These are phyloP conservation scores for Lasioglossum vierecki DNA, from an alignment of 2,888 invertebrate genomes.

Conservation along the genomic window DNA sequence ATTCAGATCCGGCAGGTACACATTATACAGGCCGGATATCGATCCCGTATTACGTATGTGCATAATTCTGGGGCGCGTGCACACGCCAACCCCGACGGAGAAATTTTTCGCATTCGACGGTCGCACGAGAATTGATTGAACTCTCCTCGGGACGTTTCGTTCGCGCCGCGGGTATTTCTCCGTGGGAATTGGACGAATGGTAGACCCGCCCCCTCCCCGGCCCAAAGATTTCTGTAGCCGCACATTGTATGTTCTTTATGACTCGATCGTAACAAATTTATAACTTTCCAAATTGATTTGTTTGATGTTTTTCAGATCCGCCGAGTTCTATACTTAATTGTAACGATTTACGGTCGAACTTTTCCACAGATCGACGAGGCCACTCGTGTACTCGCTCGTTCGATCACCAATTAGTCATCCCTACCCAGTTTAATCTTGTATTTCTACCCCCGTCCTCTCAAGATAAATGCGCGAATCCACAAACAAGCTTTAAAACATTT, in stretches of 20 bases:
- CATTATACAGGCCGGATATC: conserved; percentile 55
- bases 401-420: not conserved
- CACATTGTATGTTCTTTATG: not conserved
- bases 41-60: conserved; percentile 55
- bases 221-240: not conserved
- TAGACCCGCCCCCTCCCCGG: not conserved
- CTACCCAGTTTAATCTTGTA: not conserved
- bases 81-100: not conserved
- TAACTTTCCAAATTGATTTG: conserved; percentile 3
- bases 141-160: conserved; percentile 16
- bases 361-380: not conserved
- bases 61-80: conserved; percentile 53
- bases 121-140: conserved; percentile 20
- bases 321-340: not conserved
- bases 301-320: not conserved
- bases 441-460: not conserved
- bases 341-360: not conserved
- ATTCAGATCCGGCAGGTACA: conserved; percentile 44
- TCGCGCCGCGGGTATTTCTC: not conserved
- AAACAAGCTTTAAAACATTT: not conserved
- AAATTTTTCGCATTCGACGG: conserved; percentile 21
- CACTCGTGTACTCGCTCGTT: not conserved
- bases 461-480: not conserved
- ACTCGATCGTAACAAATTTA: not conserved
- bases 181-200: conserved; percentile 11